Evolutionary conservation across 2,797 vertebrate species (phyloP), one percentile per base, ranked within the genome.

Genomic region (Oreochromis grahami): DNA sequence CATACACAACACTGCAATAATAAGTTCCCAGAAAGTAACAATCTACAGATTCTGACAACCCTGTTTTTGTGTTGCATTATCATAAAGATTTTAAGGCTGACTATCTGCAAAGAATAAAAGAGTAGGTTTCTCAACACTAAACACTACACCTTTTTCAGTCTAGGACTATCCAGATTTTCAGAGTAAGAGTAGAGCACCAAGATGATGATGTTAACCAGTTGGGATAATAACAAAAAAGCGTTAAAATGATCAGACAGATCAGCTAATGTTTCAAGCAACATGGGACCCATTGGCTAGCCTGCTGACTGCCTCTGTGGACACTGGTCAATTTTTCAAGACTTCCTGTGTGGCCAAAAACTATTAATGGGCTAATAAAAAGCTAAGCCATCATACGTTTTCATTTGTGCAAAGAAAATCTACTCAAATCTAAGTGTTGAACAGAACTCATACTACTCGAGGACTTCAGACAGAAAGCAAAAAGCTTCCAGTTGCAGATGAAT

Each of bases 391-490:
- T 29, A 29, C 3, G 8, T 72, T 72, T 72, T 48, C 41, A 17
- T 48, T 45, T 17, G 8, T 45, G 41, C 65, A 72, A 48, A 11
- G 68, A 29, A 70, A 70, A 45, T 11, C 43, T 48, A 1, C 43
- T 48, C 43, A 48, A 74, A 32, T 32, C 26, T n/a, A 29, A 50
- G 6, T n/a, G 43, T 13, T 74, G 45, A 34, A 32, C 45, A n/a
- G 26, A 32, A 50, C 45, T 50, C 11, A 0, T n/a, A 34, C 0
- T 34, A 13, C 17, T n/a, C 11, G 10, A 32, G 45, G 17, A 3
- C 26, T 48, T 3, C 17, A 50, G 19, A 74, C 3, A 19, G 17
- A 74, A 74, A 32, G 43, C 0, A 48, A 32, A 70, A 74, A 32
- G 24, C 26, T 74, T 74, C 17, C 4, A 19, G 43, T 13, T 0